A percentile compares a stretch with the other conserved stretches of the same genome.
phyloP scores from a whole-genome alignment of 2,113 vertebrate species.

The Aegotheles bennettii region DNA sequence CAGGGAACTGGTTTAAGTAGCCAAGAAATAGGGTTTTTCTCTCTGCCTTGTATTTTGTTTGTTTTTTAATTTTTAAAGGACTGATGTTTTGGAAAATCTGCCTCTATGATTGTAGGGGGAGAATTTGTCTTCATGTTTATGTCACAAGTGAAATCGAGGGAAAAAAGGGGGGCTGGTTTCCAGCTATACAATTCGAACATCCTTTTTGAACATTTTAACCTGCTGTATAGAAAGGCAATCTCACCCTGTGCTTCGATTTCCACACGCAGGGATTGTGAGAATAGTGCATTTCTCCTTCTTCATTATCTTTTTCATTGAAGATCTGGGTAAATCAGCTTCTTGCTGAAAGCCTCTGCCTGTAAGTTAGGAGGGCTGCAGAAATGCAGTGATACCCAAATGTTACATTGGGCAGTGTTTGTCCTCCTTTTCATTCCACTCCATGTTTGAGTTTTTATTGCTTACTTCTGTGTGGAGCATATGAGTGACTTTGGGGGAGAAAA shows the following conservation, averaged over 20 bases:
- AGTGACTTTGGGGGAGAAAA: background rate
- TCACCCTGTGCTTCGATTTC: background rate
- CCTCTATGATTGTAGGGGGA: background rate
- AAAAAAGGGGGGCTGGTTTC: background rate
- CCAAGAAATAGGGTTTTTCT: background rate
- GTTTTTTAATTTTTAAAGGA: background rate
- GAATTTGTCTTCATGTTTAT: background rate
- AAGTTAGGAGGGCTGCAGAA: background rate
- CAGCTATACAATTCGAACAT: background rate
- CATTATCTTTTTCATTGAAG: background rate
- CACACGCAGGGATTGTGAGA: background rate
- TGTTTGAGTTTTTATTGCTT: background rate
- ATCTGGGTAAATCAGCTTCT: background rate
- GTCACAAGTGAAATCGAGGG: background rate
- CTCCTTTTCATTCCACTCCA: background rate
- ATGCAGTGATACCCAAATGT: background rate
- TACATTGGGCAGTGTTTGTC: background rate
- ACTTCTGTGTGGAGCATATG: background rate
- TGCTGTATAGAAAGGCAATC: accelerated
- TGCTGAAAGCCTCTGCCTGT: background rate
- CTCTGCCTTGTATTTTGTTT: background rate
- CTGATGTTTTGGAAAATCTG: background rate
- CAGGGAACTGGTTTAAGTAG: background rate
- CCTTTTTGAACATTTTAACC: background rate
- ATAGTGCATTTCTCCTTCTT: background rate